Evolutionary conservation across 2,797 vertebrate species (phyloP).

Genomic region (Gadopsis bispinosus): DNA sequence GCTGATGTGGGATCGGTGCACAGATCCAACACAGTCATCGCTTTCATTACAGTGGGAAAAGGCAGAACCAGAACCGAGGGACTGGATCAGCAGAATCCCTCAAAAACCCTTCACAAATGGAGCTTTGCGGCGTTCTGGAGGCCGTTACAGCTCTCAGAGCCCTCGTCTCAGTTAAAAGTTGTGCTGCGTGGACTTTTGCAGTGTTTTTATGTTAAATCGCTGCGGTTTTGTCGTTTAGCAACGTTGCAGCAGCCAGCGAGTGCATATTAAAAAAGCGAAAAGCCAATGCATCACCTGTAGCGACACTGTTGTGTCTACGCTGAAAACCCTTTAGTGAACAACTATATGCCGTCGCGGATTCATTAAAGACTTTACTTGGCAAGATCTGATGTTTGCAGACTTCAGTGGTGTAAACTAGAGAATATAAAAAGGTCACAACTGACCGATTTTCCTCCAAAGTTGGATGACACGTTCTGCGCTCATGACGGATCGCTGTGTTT

Average conservation of each 20-base stretch:
- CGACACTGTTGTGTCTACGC: not conserved
- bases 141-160: constrained; percentile 31
- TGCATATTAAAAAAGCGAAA: constrained; percentile 40
- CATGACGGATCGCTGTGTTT: not conserved
- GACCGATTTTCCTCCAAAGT: not conserved
- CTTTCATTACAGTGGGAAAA: constrained; percentile 32
- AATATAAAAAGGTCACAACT: not conserved
- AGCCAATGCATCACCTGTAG: constrained; percentile 7
- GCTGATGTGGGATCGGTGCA: constrained; percentile 57
- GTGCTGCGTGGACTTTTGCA: constrained; percentile 29
- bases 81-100: constrained; percentile 65
- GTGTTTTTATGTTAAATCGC: constrained; percentile 22
- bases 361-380: not conserved
- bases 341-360: not conserved
- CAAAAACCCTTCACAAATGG: constrained; percentile 30
- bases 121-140: constrained; percentile 34
- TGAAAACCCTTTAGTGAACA: not conserved
- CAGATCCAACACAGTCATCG: constrained; percentile 45
- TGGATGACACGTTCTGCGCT: not conserved
- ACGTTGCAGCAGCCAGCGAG: constrained; percentile 20
- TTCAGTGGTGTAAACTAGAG: not conserved
- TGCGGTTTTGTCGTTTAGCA: constrained; percentile 23
- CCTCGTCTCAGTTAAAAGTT: constrained; percentile 17
- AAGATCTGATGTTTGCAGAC: not conserved
- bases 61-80: constrained; percentile 31